Evolutionary conservation across 2,888 invertebrate genomes (phyloP), one percentile per base, ranked within the genome.

Genomic region (Clunio marinus): DNA sequence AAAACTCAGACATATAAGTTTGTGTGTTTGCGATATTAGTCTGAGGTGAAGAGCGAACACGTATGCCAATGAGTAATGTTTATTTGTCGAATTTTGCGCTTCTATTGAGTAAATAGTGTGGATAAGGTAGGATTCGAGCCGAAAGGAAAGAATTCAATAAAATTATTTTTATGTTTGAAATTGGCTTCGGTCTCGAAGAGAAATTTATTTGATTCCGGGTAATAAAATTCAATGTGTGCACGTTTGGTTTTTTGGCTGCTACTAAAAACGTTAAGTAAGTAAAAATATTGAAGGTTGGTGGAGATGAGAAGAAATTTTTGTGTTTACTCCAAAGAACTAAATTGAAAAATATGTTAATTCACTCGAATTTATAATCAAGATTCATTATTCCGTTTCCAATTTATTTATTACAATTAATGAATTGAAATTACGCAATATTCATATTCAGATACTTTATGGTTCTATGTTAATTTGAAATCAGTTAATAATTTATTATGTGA

Each of bases 121-220:
- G 41, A 51, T 20, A 51, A 51, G 17, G 51, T 51, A 51, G 17
- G 2, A 51, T 13, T 22, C n/a, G 8, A n/a, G 22, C 17, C 51
- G 22, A 13, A 22, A 8, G 51, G 7, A 51, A 51, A 51, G n/a
- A 51, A 51, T 51, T 51, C 51, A 51, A 51, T 51, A 51, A 51
- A 51, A 51, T 51, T 22, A 22, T 51, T 51, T n/a, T 51, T 51
- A 22, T 51, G 51, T 13, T 22, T 22, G 27, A n/a, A 57, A 57
- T 57, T 57, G 57, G 57, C 27, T 57, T 13, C 25, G 27, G 25
- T 57, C 57, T 17, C 51, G 24, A 24, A n/a, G n/a, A n/a, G 24
- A 57, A 57, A 57, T 25, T 57, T 57, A 57, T 57, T 57, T 57
- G 57, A 57, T 57, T 57, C 57, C 57, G 25, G 57, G 25, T 57